Evolutionary conservation across 2,113 vertebrate genomes (phyloP), one percentile per base, ranked within the genome.

Genomic region (Podarcis muralis): DNA sequence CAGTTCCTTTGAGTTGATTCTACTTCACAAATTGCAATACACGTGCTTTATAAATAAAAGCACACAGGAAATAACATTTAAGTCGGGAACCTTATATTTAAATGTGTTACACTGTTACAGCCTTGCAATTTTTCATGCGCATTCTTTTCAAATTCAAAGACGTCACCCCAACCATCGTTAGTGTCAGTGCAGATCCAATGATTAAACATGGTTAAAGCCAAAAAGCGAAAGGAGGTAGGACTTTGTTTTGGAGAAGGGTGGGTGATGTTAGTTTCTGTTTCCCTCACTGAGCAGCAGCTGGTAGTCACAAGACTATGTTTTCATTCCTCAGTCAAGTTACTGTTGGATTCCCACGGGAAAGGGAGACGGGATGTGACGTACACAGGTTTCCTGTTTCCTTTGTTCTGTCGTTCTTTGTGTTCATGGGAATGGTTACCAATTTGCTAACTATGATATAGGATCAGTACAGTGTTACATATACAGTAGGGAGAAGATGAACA

Each of bases 71-170:
- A 15, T 32, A 84, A 37, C 59, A n/a, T 62, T 9, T 22, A 83
- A 83, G 23, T 22, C 40, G 66, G 30, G 13, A 77, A 59, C 3
- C 12, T 27, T 15, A 30, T 3, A 74, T 35, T 80, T 22, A 37
- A 90, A 43, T 78, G 5, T 82, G 13, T 18, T 91, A 76, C 13
- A 88, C 1, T 43, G 74, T 72, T 88, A 84, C 32, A 92, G 27
- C 11, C 75, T 62, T 71, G 30, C 35, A 91, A 85, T 48, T 62
- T 62, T 81, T 65, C 43, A 83, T 30, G 74, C 48, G 11, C 1
- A 35, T 27, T 59, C 53, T 83, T 8, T 66, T 86, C 9, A 81
- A 87, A 84, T 13, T 53, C 59, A 76, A 66, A 77, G n/a, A 53
- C 22, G 1, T 11, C 15, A 76, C 1, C n/a, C 62, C 27, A 12